Percentiles rank a stretch among this genome's conserved stretches.
Evolutionary conservation across 2,113 vertebrate genomes (phyloP).

Genomic region (Kryptolebias marmoratus): DNA sequence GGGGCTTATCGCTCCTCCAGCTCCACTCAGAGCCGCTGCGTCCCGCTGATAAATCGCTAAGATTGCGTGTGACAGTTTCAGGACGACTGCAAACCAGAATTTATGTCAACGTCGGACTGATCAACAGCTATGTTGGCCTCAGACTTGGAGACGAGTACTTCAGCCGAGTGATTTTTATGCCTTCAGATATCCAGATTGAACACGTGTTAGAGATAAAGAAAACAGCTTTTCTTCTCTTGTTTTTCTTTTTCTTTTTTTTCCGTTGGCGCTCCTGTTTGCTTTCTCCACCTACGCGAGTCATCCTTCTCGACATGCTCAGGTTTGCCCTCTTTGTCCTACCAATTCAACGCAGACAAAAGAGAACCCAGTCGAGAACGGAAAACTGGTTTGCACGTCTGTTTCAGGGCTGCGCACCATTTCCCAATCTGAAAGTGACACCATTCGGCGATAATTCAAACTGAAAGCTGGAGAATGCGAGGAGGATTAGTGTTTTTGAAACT

Average conservation of each 20-base stretch:
- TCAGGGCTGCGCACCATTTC: constrained; percentile 4
- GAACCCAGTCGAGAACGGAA: constrained; percentile 24
- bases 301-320: constrained; percentile 19
- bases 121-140: constrained; percentile 40
- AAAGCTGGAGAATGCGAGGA: constrained; percentile 43
- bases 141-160: constrained; percentile 23
- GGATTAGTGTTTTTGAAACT: constrained; percentile 68
- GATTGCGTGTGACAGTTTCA: constrained; percentile 52
- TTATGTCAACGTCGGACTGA: constrained; percentile 40
- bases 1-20: constrained; percentile 55
- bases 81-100: constrained; percentile 35
- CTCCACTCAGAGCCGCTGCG: constrained; percentile 39
- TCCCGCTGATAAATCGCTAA: constrained; percentile 53
- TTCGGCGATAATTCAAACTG: constrained; percentile 14
- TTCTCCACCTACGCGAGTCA: constrained; percentile 9
- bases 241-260: not conserved
- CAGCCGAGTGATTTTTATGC: constrained; percentile 27
- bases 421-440: constrained; percentile 12
- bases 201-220: constrained; percentile 13
- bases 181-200: constrained; percentile 21
- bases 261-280: constrained; percentile 23
- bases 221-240: not conserved
- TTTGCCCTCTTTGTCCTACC: constrained; percentile 27
- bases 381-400: constrained; percentile 8
- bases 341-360: constrained; percentile 37